phyloP scores from a whole-genome alignment of 2,113 vertebrate species.

The Embiotoca jacksoni region DNA sequence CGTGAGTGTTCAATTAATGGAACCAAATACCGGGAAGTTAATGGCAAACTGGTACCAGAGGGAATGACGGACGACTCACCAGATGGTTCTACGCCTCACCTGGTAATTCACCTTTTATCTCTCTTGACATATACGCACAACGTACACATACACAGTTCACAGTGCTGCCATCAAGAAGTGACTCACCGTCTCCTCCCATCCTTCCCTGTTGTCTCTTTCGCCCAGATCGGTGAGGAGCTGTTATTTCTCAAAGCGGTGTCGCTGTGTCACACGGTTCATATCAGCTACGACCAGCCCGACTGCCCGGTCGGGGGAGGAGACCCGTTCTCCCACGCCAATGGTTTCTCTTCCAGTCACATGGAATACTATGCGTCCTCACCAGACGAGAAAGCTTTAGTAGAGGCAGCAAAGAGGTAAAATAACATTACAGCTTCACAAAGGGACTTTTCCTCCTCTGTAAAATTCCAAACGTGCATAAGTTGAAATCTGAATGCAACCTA shows the following conservation, averaged over 20 bases:
- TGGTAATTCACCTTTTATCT: constrained; percentile 80
- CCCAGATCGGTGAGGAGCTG: constrained; percentile 89
- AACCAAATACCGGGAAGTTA: constrained; percentile 95
- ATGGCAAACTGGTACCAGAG: constrained; percentile 92
- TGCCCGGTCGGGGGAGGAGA: constrained; percentile 76
- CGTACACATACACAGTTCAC: background rate
- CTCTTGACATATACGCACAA: background rate
- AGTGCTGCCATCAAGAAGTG: background rate
- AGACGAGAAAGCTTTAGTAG: constrained; percentile 97
- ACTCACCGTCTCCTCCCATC: background rate
- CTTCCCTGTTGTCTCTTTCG: background rate
- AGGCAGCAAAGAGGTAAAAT: constrained; percentile 92
- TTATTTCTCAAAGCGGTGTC: constrained; percentile 96
- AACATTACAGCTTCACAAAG: background rate
- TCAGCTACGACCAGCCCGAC: constrained; percentile 91
- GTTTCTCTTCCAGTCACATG: constrained; percentile 83
- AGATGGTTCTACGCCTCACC: constrained; percentile 82
- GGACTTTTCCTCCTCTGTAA: background rate
- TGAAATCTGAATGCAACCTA: background rate
- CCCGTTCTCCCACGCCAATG: constrained; percentile 86
- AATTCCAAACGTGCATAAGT: background rate
- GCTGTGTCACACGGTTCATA: constrained; percentile 97
- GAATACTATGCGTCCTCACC: constrained; percentile 98
- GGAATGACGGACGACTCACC: constrained; percentile 90
- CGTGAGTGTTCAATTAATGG: constrained; percentile 97